Conservation (phyloP, 2,888 invertebrate genomes). For the Patella pellucida region DNA sequence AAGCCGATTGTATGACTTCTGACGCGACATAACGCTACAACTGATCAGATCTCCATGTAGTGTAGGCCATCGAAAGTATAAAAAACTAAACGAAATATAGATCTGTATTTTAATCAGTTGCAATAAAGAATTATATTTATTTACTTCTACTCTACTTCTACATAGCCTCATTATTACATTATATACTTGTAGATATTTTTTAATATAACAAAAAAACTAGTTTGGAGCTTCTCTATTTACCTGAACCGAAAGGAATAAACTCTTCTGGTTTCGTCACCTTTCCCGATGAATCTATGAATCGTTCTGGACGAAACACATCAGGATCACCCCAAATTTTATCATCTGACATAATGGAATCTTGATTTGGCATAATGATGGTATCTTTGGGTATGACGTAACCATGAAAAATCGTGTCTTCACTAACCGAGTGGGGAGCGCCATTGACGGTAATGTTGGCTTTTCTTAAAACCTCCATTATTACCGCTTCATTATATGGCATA, state of each 20-base stretch:
- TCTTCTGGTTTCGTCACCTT: slow-evolving; percentile 29
- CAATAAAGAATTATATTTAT: too few species aligned
- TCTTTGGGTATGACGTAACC: slow-evolving; percentile 60
- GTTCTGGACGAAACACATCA: slow-evolving; percentile 49
- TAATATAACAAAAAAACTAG: too few species aligned
- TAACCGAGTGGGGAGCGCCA: slow-evolving; percentile 42
- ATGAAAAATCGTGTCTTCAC: slow-evolving; percentile 46
- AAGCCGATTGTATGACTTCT: too few species aligned
- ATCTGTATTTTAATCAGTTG: too few species aligned
- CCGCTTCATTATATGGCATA: slow-evolving; percentile 54
- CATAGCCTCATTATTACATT: too few species aligned
- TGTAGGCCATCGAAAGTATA: too few species aligned
- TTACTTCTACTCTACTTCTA: too few species aligned
- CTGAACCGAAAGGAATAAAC: slow-evolving; percentile 41
- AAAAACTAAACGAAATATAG: too few species aligned
- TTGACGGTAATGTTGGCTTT: slow-evolving; percentile 48
- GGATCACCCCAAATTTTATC: slow-evolving; percentile 45
- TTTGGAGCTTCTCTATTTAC: slow-evolving; percentile 22
- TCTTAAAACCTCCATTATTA: slow-evolving; percentile 54
- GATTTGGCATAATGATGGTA: slow-evolving; percentile 44
- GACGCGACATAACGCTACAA: too few species aligned
- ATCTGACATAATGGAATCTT: slow-evolving; percentile 50
- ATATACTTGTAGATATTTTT: too few species aligned
- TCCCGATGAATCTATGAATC: slow-evolving; percentile 46
- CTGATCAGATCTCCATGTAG: too few species aligned